These are phyloP conservation scores for Petrocephalus microphthalmus DNA, from an alignment of 2,113 vertebrate species.

Conservation along the genomic window DNA sequence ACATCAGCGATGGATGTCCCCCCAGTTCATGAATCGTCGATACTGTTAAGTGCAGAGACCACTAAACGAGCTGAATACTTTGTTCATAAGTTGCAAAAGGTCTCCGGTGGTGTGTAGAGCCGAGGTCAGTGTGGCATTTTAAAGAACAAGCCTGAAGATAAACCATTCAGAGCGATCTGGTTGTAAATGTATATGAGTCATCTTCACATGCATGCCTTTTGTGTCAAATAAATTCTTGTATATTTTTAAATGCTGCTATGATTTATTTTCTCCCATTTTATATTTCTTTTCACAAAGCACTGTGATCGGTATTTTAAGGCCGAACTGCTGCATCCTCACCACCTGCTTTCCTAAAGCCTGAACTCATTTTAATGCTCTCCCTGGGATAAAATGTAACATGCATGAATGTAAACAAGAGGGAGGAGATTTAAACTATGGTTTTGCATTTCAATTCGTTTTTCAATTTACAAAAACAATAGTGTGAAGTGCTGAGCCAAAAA, in stretches of 20 bases:
- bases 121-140: not conserved
- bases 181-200: not conserved
- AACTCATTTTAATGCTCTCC: not conserved
- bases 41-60: not conserved
- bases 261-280: not conserved
- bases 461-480: not conserved
- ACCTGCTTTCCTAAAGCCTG: not conserved
- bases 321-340: not conserved
- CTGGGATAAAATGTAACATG: not conserved
- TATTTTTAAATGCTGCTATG: not conserved
- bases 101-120: not conserved
- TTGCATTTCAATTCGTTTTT: not conserved
- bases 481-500: not conserved
- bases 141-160: not conserved
- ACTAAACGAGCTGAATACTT: not conserved
- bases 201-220: not conserved
- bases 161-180: not conserved
- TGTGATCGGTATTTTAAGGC: not conserved
- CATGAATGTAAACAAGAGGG: not conserved
- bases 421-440: not conserved
- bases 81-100: not conserved
- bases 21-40: not conserved
- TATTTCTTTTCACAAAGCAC: not conserved
- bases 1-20: not conserved
- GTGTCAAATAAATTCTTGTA: not conserved